Evolutionary conservation across 2,113 vertebrate species (phyloP).

Genomic region (Zapornia atra): DNA sequence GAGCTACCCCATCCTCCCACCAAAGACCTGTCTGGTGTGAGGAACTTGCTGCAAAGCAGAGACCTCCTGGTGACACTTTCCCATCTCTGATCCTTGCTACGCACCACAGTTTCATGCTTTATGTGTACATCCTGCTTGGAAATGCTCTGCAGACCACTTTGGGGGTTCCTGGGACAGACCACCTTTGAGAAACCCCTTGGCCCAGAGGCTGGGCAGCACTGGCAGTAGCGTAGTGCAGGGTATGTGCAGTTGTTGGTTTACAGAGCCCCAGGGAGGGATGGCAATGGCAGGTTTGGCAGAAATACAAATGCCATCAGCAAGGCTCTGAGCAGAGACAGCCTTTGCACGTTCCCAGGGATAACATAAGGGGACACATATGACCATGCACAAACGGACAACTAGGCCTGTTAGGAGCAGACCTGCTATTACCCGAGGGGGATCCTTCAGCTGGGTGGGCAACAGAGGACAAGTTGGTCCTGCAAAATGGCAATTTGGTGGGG

Average conservation of each 20-base stretch:
- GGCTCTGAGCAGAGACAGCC: background rate
- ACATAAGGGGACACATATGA: background rate
- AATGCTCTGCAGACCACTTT: background rate
- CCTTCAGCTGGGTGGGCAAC: background rate
- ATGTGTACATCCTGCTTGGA: fast-evolving
- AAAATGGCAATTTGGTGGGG: background rate
- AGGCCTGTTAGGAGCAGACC: background rate
- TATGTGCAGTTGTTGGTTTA: background rate
- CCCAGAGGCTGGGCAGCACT: background rate
- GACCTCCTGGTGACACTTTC: background rate
- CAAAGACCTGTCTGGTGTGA: background rate
- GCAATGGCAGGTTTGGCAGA: background rate
- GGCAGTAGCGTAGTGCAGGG: background rate
- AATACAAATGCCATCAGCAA: background rate
- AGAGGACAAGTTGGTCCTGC: background rate
- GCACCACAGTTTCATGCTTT: background rate
- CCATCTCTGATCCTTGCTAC: background rate
- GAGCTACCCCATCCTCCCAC: background rate
- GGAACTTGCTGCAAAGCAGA: background rate
- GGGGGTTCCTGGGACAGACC: background rate
- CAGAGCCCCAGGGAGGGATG: background rate
- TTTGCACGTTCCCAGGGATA: background rate
- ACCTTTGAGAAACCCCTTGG: background rate
- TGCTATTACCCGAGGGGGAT: background rate
- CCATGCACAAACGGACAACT: background rate